These are phyloP conservation scores for Apoderus coryli DNA, from an alignment of 2,888 invertebrate genomes.

Conservation along the genomic window DNA sequence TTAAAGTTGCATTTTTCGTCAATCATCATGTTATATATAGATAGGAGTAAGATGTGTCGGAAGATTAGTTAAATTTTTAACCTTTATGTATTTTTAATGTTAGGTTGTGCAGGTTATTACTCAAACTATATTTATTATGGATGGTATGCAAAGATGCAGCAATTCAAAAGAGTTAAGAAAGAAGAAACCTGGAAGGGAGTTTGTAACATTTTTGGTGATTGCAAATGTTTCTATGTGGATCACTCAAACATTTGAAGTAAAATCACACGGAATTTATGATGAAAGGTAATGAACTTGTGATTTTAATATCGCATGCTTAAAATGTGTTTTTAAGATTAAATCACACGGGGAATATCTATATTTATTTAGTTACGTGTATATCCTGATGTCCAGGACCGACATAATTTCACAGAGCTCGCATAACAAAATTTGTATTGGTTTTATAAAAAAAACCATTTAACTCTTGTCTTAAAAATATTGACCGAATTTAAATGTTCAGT, in stretches of 20 bases:
- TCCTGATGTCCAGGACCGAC: too few relatives aligned
- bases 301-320: too few relatives aligned
- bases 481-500: too few relatives aligned
- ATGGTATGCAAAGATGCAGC: constrained; percentile 59
- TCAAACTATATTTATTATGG: constrained; percentile 60
- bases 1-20: too few relatives aligned
- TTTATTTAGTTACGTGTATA: too few relatives aligned
- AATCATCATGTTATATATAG: too few relatives aligned
- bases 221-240: constrained; percentile 67
- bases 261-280: constrained; percentile 38
- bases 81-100: constrained; percentile 12
- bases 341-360: too few relatives aligned
- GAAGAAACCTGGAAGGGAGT: constrained; percentile 57
- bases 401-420: too few relatives aligned
- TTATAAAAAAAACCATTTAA: too few relatives aligned
- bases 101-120: constrained; percentile 56
- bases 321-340: too few relatives aligned
- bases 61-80: not conserved
- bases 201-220: constrained; percentile 61
- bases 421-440: too few relatives aligned
- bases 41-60: constrained; percentile 10
- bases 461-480: too few relatives aligned
- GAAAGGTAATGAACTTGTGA: constrained; percentile 22
- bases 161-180: constrained; percentile 46
- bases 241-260: constrained; percentile 53